phyloP scores from a whole-genome alignment of 2,113 vertebrate genomes.

The Catharus bicknelli region DNA sequence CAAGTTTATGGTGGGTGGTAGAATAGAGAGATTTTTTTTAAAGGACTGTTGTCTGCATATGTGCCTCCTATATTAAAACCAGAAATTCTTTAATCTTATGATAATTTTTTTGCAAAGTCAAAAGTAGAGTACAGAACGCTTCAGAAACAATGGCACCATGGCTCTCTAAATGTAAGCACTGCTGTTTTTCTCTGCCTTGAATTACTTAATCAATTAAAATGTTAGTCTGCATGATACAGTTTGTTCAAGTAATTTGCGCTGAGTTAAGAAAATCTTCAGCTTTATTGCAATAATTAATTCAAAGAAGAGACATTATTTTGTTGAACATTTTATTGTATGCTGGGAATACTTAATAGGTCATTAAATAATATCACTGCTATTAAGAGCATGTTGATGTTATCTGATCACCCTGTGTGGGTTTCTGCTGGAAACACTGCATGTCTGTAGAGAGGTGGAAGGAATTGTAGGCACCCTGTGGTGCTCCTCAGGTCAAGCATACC shows the following conservation, averaged over 20 bases:
- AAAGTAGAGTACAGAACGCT: not conserved
- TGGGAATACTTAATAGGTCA: constrained; percentile 18
- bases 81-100: not conserved
- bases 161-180: not conserved
- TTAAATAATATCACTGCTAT: constrained; percentile 18
- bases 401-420: rapidly evolving
- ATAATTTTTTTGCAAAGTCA: not conserved
- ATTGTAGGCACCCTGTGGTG: not conserved
- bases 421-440: not conserved
- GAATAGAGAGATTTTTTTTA: not conserved
- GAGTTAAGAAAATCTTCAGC: constrained; percentile 29
- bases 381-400: constrained; percentile 4
- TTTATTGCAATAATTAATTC: constrained; percentile 50
- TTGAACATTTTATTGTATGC: not conserved
- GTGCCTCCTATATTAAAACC: not conserved
- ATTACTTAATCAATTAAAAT: constrained; percentile 17
- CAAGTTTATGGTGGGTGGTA: not conserved
- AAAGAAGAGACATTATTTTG: constrained; percentile 24
- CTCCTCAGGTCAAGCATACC: not conserved
- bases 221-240: not conserved
- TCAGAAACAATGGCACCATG: not conserved
- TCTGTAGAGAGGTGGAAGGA: not conserved
- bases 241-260: constrained; percentile 36
- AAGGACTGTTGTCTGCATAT: not conserved
- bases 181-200: not conserved